phyloP scores from a whole-genome alignment of 2,113 vertebrate species.

The Tragelaphus buxtoni region DNA sequence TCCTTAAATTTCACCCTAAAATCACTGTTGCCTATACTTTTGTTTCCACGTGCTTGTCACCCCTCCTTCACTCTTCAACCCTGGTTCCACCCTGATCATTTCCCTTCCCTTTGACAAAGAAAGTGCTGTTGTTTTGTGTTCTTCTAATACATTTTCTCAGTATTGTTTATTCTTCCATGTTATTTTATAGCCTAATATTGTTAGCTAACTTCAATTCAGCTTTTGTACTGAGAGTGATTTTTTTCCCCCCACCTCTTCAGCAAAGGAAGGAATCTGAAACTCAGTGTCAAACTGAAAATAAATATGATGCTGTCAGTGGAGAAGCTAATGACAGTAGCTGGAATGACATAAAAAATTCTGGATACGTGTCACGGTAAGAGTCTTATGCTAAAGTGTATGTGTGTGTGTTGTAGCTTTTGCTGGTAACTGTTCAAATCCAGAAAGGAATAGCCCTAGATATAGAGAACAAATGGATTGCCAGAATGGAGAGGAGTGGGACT shows the following conservation, averaged over 20 bases:
- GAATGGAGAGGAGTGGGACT: not conserved
- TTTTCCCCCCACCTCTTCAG: slow-evolving; percentile 75
- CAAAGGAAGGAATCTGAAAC: slow-evolving; percentile 97
- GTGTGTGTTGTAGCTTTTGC: not conserved
- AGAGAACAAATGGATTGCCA: not conserved
- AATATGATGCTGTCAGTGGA: slow-evolving; percentile 85
- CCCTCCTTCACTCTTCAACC: not conserved
- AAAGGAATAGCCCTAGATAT: not conserved
- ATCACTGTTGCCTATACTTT: not conserved
- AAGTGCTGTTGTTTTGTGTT: not conserved
- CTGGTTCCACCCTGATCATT: not conserved
- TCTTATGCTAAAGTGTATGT: not conserved
- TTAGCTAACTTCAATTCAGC: slow-evolving; percentile 4
- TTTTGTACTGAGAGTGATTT: slow-evolving; percentile 49
- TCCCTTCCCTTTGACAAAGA: not conserved
- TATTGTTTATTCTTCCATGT: not conserved
- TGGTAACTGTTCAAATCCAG: not conserved
- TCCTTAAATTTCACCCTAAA: not conserved
- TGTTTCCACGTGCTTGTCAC: not conserved
- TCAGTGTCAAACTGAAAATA: slow-evolving; percentile 95
- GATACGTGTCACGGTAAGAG: slow-evolving; percentile 94
- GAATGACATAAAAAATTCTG: slow-evolving; percentile 84
- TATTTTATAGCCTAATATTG: not conserved
- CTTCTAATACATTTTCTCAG: not conserved
- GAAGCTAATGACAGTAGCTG: slow-evolving; percentile 87